Percentiles rank a stretch among this genome's conserved stretches.
Conservation (phyloP, 92 coral and sea anemone genomes). For the Ricordea florida region DNA sequence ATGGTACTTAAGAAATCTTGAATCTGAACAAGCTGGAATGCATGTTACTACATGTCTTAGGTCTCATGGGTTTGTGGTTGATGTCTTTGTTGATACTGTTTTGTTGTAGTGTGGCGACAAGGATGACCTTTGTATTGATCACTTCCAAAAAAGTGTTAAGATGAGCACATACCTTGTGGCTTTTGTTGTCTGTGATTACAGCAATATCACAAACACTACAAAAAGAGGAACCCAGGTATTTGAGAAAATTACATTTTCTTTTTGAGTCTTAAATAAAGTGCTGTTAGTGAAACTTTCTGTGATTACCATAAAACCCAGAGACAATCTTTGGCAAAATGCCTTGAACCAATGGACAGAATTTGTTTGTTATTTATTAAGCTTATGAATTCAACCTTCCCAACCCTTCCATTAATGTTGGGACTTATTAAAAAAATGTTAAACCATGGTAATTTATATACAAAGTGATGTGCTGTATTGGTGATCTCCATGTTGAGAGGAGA, state of each 20-base stretch:
- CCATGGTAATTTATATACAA: too few species aligned
- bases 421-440: too few species aligned
- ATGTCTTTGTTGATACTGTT: background rate
- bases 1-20: too few species aligned
- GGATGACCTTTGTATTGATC: conserved; percentile 53
- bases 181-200: conserved; percentile 91
- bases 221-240: conserved; percentile 38
- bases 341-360: too few species aligned
- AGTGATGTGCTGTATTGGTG: too few species aligned
- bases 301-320: too few species aligned
- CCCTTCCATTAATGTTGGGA: too few species aligned
- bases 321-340: too few species aligned
- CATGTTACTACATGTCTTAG: background rate
- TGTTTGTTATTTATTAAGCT: too few species aligned
- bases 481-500: too few species aligned
- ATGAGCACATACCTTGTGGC: conserved; percentile 98
- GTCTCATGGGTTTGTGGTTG: background rate
- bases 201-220: conserved; percentile 36
- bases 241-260: background rate
- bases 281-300: background rate
- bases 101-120: conserved; percentile 10
- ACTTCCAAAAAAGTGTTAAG: conserved; percentile 72
- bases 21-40: too few species aligned
- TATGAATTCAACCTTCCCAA: too few species aligned
- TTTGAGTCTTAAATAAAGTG: background rate